Evolutionary conservation across 2,888 invertebrate species (phyloP).

Genomic region (Drosophila affinis): DNA sequence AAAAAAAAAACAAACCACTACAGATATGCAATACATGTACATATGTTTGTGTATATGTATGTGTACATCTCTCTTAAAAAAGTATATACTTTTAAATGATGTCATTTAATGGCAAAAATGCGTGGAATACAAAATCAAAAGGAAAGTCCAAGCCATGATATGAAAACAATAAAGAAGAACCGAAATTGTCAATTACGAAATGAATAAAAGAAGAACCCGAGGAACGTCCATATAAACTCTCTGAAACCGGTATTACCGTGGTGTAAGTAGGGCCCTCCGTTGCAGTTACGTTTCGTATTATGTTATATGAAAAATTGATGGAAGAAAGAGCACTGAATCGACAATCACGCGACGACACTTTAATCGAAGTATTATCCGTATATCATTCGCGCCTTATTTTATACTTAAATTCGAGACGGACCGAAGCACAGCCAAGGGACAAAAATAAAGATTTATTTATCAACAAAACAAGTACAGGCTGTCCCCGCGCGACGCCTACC

Average conservation of each 20-base stretch:
- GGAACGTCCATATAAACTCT: neutral
- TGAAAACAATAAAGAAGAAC: neutral
- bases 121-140: conserved; percentile 36
- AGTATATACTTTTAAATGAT: conserved; percentile 36
- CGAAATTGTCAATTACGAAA: conserved; percentile 1
- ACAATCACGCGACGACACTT: conserved; percentile 37
- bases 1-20: neutral
- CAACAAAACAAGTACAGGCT: conserved; percentile 2
- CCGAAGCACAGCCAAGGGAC: conserved; percentile 2
- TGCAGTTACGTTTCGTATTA: conserved; percentile 8
- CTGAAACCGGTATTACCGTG: conserved; percentile 29
- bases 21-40: neutral
- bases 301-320: conserved; percentile 4
- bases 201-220: neutral
- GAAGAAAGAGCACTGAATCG: neutral
- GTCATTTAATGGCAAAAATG: conserved; percentile 41
- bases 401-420: conserved; percentile 38
- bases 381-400: conserved; percentile 47
- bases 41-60: no score
- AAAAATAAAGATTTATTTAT: conserved; percentile 22
- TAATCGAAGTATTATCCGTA: conserved; percentile 41
- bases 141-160: neutral
- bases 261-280: conserved; percentile 5
- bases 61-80: neutral
- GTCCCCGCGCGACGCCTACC: neutral